phyloP scores from a whole-genome alignment of 1,140 invertebrate genomes.

The Zaprionus ghesquierei region DNA sequence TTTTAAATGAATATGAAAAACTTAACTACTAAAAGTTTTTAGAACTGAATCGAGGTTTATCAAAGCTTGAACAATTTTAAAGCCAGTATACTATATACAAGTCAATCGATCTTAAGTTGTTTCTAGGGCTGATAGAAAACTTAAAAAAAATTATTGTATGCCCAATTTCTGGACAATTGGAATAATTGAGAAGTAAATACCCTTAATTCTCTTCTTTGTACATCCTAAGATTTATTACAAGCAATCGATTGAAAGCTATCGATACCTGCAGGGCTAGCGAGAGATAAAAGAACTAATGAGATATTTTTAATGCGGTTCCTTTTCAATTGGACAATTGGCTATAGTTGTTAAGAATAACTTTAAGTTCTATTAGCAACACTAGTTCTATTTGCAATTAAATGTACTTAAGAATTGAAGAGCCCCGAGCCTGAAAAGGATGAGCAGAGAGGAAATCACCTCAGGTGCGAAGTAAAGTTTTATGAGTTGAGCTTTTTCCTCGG shows the following conservation, averaged over 20 bases:
- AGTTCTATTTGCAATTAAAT: background rate
- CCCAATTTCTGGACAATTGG: background rate
- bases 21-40: no score
- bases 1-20: background rate
- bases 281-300: background rate
- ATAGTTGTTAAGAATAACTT: background rate
- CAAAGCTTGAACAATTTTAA: no score
- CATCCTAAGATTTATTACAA: background rate
- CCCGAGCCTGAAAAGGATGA: background rate
- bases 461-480: slow-evolving; percentile 27
- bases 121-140: no score
- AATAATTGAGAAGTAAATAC: background rate
- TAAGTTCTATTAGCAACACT: background rate
- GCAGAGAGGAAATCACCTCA: background rate
- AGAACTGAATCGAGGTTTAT: no score
- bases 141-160: background rate
- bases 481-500: slow-evolving; percentile 19
- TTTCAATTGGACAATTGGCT: slow-evolving; percentile 1
- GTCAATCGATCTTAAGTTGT: no score
- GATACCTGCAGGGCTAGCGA: background rate
- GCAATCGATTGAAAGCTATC: background rate
- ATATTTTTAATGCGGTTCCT: background rate
- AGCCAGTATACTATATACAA: no score
- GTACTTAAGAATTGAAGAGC: background rate
- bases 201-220: background rate